Conservation (phyloP, 2,888 invertebrate genomes). For the Tiphia femorata region DNA sequence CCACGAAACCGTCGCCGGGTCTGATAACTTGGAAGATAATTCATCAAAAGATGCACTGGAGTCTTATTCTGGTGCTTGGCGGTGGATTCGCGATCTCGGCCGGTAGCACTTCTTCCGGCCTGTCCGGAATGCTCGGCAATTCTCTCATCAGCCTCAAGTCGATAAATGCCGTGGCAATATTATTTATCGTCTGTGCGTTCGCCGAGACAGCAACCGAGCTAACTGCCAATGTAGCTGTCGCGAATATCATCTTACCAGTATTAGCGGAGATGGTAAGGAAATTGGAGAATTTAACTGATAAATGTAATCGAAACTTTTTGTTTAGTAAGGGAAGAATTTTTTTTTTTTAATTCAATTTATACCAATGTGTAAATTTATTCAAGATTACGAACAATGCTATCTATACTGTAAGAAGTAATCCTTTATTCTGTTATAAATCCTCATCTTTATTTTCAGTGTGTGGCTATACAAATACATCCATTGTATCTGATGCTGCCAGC, state of each 20-base stretch:
- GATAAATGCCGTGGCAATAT: conserved; percentile 76
- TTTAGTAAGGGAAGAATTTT: background rate
- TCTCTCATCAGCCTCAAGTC: conserved; percentile 77
- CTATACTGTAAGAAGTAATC: background rate
- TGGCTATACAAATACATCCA: conserved; percentile 82
- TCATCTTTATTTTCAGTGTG: conserved; percentile 71
- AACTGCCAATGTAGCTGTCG: conserved; percentile 91
- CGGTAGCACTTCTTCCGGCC: conserved; percentile 83
- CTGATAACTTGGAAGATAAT: conserved; percentile 88
- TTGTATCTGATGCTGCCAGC: conserved; percentile 92
- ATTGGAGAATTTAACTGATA: background rate
- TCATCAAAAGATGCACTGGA: conserved; percentile 91
- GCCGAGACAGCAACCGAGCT: conserved; percentile 90
- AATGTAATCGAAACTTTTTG: background rate
- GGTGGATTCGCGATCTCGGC: conserved; percentile 94
- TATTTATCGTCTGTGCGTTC: conserved; percentile 82
- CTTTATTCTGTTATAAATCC: background rate
- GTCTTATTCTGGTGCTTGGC: conserved; percentile 86
- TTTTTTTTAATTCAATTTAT: too few species aligned
- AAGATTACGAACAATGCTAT: background rate
- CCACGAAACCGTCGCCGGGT: conserved; percentile 76
- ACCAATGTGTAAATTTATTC: too few species aligned
- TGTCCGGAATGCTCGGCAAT: conserved; percentile 82
- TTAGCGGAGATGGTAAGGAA: conserved; percentile 80
- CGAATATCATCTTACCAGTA: conserved; percentile 89